Percentiles rank a stretch among this genome's conserved stretches.
Evolutionary conservation across 2,113 vertebrate genomes (phyloP).

Genomic region (Mystacornis crossleyi): DNA sequence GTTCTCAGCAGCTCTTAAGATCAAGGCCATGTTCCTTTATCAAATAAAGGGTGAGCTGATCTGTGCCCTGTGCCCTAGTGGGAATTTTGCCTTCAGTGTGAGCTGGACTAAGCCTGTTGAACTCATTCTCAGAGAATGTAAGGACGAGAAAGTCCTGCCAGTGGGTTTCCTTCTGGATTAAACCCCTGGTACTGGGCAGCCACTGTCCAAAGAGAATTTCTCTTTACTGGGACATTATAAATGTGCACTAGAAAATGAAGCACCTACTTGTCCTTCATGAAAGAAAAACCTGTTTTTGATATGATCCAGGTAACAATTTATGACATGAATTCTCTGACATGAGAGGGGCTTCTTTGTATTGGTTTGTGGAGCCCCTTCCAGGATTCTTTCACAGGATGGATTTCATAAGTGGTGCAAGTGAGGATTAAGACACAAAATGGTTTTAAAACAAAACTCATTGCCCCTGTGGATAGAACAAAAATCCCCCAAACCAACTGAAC

Average conservation of each 20-base stretch:
- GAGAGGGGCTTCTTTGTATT: conserved; percentile 6
- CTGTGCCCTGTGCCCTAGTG: not conserved
- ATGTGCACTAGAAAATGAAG: not conserved
- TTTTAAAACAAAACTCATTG: conserved; percentile 18
- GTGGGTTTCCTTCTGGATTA: conserved; percentile 21
- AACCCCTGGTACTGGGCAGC: conserved; percentile 38
- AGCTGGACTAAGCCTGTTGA: not conserved
- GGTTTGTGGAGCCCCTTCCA: conserved; percentile 36
- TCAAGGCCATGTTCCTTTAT: not conserved
- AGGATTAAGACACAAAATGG: conserved; percentile 38
- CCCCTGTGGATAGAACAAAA: conserved; percentile 29
- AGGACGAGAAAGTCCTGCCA: not conserved
- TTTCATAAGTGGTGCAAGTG: not conserved
- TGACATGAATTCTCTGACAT: not conserved
- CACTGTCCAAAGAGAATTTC: not conserved
- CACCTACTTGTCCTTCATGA: conserved; percentile 51
- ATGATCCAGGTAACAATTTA: conserved; percentile 12
- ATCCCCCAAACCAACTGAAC: not conserved
- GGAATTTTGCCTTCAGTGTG: not conserved
- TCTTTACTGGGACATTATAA: not conserved
- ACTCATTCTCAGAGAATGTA: not conserved
- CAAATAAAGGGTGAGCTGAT: not conserved
- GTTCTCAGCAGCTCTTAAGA: not conserved
- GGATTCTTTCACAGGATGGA: not conserved
- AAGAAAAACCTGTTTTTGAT: conserved; percentile 51